phyloP scores from a whole-genome alignment of 1,140 invertebrate species.

The Drosophila repleta region DNA sequence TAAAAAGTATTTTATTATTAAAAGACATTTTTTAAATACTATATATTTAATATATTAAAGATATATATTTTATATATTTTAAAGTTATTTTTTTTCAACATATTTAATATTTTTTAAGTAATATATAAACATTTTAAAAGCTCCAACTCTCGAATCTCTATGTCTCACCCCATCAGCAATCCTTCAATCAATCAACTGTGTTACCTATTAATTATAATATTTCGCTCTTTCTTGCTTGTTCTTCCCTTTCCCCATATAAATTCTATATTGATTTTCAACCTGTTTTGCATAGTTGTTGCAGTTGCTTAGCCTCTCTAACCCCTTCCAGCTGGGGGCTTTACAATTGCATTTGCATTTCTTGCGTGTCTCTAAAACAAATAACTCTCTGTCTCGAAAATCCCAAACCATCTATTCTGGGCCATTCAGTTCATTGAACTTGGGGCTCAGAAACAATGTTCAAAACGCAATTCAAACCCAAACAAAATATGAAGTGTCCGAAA shows the following conservation, averaged over 20 bases:
- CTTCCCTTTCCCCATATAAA: neutral
- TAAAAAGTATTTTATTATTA: too few relatives aligned
- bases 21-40: too few relatives aligned
- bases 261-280: conserved; percentile 4
- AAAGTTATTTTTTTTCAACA: too few relatives aligned
- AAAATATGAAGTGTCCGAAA: conserved; percentile 20
- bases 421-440: conserved; percentile 40
- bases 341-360: conserved; percentile 6
- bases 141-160: too few relatives aligned
- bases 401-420: neutral
- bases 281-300: conserved; percentile 24
- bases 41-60: too few relatives aligned
- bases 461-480: conserved; percentile 26
- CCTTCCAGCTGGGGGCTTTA: neutral
- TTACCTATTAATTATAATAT: neutral
- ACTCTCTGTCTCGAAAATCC: neutral
- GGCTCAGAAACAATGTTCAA: conserved; percentile 15
- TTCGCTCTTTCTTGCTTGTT: neutral
- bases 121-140: too few relatives aligned
- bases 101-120: too few relatives aligned
- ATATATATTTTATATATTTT: too few relatives aligned
- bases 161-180: too few relatives aligned
- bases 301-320: neutral
- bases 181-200: too few relatives aligned
- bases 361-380: conserved; percentile 7